Evolutionary conservation across 2,797 vertebrate genomes (phyloP).

Genomic region (Cryptoblepharus egeriae): DNA sequence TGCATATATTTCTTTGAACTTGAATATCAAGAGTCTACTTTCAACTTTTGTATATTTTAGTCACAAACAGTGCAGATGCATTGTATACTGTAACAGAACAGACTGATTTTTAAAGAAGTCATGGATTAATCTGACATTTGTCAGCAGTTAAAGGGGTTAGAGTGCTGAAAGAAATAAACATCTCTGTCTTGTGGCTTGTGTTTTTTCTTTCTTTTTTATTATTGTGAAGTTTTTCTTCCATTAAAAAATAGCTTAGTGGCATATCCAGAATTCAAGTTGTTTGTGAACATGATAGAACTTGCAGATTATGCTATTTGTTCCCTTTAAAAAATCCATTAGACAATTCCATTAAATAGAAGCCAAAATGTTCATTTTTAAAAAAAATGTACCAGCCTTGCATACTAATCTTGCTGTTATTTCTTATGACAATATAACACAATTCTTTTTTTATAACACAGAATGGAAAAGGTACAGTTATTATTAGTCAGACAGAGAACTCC

Average conservation of each 20-base stretch:
- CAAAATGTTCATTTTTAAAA: slow-evolving; percentile 15
- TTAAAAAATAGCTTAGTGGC: not conserved
- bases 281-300: slow-evolving; percentile 25
- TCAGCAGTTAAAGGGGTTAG: not conserved
- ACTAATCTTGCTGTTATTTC: slow-evolving; percentile 23
- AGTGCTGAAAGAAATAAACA: not conserved
- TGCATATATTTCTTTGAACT: not conserved
- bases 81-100: not conserved
- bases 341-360: not conserved
- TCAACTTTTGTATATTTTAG: too few relatives aligned
- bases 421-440: slow-evolving; percentile 11
- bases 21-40: not conserved
- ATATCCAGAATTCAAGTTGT: not conserved
- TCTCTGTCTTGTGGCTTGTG: not conserved
- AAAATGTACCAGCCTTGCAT: not conserved
- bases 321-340: slow-evolving; percentile 5
- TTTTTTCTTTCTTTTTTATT: not conserved
- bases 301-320: not conserved
- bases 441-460: slow-evolving; percentile 1
- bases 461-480: slow-evolving; percentile 17
- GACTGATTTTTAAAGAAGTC: not conserved
- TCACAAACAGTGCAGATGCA: fast-evolving
- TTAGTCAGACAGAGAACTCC: slow-evolving; percentile 1
- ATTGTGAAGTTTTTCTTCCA: not conserved
- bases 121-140: not conserved